Percentiles rank a stretch among this genome's conserved stretches.
phyloP scores from a whole-genome alignment of 1,140 invertebrate species.

The Limonius californicus region DNA sequence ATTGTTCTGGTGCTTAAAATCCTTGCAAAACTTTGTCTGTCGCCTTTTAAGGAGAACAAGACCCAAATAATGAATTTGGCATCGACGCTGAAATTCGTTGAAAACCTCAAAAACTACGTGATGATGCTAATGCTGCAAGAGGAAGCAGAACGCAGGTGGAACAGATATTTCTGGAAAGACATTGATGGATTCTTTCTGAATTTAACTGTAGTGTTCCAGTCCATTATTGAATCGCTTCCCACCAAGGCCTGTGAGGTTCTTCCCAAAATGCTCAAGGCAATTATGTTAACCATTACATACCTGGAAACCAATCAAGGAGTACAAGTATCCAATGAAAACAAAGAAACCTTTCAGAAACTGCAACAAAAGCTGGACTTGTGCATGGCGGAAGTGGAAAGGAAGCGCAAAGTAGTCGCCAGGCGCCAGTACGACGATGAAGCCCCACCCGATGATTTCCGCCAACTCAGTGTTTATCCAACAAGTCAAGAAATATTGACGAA shows the following conservation, averaged over 20 bases:
- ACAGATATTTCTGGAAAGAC: constrained; percentile 47
- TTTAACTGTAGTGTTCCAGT: constrained; percentile 43
- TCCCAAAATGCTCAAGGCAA: constrained; percentile 44
- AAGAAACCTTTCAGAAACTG: constrained; percentile 38
- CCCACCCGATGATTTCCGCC: constrained; percentile 49
- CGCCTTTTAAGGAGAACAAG: constrained; percentile 46
- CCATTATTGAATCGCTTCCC: constrained; percentile 45
- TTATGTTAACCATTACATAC: constrained; percentile 42
- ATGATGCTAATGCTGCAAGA: constrained; percentile 47
- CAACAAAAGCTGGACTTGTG: constrained; percentile 39
- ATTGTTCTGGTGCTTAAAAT: constrained; percentile 37
- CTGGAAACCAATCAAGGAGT: constrained; percentile 43
- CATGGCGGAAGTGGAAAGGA: constrained; percentile 37
- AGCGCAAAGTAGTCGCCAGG: background rate
- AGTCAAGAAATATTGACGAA: constrained; percentile 40
- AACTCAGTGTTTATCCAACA: constrained; percentile 49
- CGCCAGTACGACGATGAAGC: constrained; percentile 35
- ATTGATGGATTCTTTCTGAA: constrained; percentile 47
- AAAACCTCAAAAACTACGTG: constrained; percentile 29
- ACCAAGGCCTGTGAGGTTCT: constrained; percentile 43
- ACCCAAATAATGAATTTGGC: constrained; percentile 43
- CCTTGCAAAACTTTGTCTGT: constrained; percentile 43
- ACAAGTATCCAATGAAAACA: constrained; percentile 40
- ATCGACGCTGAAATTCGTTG: constrained; percentile 45
- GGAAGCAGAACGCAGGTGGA: constrained; percentile 33